Evolutionary conservation across 37 sponge, comb jelly and placozoan genomes (phyloP), one percentile per base, ranked within the genome.

Genomic region (Axinella damicornis): DNA sequence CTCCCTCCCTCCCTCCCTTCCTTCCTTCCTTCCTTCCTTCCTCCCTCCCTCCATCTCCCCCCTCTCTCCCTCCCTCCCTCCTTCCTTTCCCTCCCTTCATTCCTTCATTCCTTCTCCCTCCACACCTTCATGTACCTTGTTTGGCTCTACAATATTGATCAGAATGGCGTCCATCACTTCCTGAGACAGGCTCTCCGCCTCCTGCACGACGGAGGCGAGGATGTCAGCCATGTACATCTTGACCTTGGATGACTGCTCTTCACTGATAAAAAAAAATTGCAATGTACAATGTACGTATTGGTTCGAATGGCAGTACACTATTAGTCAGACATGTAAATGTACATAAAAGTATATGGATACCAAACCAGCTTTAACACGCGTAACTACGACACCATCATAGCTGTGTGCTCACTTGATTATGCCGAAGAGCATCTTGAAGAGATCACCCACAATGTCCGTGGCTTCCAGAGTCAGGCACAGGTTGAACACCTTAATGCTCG

Each of bases 111-210:
- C 46, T 46, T 46, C 46, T 46, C 9, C 46, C 46, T 9, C 6
- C 15, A 17, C 46, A 57, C 39, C 20, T 16, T 52, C 17, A 0
- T 32, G 41, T 18, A 91, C 92, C 92, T 86, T 87, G 15, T 22
- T 19, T 22, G 92, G 78, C 27, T 83, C 85, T 15, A 83, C 22
- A 20, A 94, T 65, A 18, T 94, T 83, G n/a, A 71, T 19, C 14
- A 94, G 75, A 19, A 91, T 77, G 20, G 54, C 25, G 36, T 90
- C 95, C 27, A 91, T 35, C 16, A 90, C 32, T 24, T 79, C 92
- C 74, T 90, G 91, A n/a, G 96, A 88, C 14, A 96, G 78, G 74
- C 35, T 57, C 65, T 92, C 94, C 24, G 82, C 89, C 32, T 96
- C 94, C 41, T 88, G 88, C 52, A 96, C 58, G 9, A 96, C 63